Conservation (phyloP, 2,888 invertebrate genomes). For the Orthosia gracilis region DNA sequence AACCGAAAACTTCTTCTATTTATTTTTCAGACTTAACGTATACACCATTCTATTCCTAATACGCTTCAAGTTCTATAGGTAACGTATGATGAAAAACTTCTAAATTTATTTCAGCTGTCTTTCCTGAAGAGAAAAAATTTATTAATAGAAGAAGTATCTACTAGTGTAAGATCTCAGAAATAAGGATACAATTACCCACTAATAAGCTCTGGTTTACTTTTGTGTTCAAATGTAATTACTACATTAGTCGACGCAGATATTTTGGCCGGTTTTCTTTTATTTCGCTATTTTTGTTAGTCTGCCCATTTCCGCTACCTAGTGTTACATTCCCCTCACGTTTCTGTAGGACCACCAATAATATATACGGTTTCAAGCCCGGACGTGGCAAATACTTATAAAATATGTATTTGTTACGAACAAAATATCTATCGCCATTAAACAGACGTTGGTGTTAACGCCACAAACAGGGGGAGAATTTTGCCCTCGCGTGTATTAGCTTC, state of each 20-base stretch:
- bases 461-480: slow-evolving; percentile 24
- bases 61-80: background rate
- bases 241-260: slow-evolving; percentile 48
- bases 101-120: background rate
- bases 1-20: background rate
- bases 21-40: background rate
- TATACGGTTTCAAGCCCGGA: slow-evolving; percentile 52
- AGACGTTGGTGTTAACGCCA: slow-evolving; percentile 41
- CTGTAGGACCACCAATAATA: slow-evolving; percentile 44
- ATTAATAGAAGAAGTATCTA: slow-evolving; percentile 2
- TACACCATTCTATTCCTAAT: background rate
- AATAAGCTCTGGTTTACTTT: slow-evolving; percentile 47
- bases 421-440: slow-evolving; percentile 49
- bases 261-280: slow-evolving; percentile 41
- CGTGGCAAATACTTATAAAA: slow-evolving; percentile 47
- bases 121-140: slow-evolving; percentile 6
- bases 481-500: slow-evolving; percentile 18
- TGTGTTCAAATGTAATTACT: slow-evolving; percentile 53
- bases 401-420: slow-evolving; percentile 46
- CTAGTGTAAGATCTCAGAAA: slow-evolving; percentile 5
- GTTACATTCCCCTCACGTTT: slow-evolving; percentile 54
- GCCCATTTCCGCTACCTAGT: slow-evolving; percentile 27
- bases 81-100: background rate
- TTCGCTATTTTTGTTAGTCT: slow-evolving; percentile 35
- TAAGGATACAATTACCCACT: slow-evolving; percentile 48